Conservation (phyloP, 1,140 invertebrate genomes). For the Diorhabda sublineata region DNA sequence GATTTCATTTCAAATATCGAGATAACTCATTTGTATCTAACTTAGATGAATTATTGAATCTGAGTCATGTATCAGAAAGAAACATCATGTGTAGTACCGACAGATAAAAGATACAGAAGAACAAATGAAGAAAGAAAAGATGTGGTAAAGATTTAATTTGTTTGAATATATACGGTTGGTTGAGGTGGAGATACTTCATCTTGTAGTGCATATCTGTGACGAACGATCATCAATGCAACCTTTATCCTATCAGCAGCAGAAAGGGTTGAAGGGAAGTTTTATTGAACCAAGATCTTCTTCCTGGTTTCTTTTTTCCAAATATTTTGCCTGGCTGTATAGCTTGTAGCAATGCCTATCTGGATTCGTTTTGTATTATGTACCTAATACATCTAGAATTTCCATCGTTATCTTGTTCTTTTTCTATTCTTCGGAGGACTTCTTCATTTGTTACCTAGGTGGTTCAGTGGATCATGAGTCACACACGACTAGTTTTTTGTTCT, state of each 20-base stretch:
- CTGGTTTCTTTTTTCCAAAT: background rate
- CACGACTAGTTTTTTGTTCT: background rate
- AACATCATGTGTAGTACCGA: no score
- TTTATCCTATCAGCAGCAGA: background rate
- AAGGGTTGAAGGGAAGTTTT: background rate
- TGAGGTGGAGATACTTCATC: background rate
- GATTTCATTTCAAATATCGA: no score
- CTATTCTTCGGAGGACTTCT: background rate
- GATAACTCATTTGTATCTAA: no score
- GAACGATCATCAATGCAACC: background rate
- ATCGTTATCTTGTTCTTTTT: background rate
- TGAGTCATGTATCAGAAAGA: no score
- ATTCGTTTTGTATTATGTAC: no score
- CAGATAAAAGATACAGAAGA: no score
- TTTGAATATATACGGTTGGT: background rate
- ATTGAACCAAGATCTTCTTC: background rate
- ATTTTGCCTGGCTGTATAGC: background rate
- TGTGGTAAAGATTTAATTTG: background rate
- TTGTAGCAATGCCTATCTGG: no score
- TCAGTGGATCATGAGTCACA: background rate
- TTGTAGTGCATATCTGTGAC: background rate
- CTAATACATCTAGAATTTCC: background rate
- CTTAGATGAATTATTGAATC: no score
- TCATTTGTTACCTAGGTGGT: background rate
- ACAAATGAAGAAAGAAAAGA: no score